Evolutionary conservation across 2,113 vertebrate genomes (phyloP).

Genomic region (Pelecanoides urinatrix): DNA sequence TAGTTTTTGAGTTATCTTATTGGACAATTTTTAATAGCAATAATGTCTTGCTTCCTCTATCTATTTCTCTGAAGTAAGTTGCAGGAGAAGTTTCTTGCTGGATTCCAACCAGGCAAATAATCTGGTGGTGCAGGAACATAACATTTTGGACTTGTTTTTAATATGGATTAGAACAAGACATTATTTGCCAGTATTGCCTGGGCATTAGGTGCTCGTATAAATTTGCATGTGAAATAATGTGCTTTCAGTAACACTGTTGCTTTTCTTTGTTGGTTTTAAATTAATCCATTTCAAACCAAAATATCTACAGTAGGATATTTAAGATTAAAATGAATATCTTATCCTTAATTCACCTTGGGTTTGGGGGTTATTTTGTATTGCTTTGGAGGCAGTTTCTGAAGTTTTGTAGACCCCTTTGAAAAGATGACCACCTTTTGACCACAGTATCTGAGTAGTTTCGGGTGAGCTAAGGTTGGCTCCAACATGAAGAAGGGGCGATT

Average conservation of each 20-base stretch:
- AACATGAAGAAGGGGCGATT: fast-evolving
- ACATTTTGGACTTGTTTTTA: background rate
- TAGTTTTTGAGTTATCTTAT: slow-evolving; percentile 30
- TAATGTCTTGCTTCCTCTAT: slow-evolving; percentile 48
- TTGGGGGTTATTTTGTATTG: background rate
- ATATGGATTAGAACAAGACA: background rate
- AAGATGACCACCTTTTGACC: background rate
- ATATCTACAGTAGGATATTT: background rate
- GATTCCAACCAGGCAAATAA: background rate
- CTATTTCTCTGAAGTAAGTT: slow-evolving; percentile 16
- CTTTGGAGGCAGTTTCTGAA: background rate
- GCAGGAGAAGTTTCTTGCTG: slow-evolving; percentile 20
- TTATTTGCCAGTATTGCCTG: background rate
- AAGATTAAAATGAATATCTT: background rate
- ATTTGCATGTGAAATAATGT: background rate
- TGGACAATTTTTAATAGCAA: slow-evolving; percentile 5
- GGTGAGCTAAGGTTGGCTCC: background rate
- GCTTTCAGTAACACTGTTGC: background rate
- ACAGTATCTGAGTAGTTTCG: background rate
- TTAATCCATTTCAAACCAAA: background rate
- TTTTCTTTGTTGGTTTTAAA: background rate
- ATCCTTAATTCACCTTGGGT: background rate
- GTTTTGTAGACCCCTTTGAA: background rate
- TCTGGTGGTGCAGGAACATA: background rate
- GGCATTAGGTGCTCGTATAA: background rate